phyloP scores from a whole-genome alignment of 2,797 vertebrate species.

The Sandelia bainsii region DNA sequence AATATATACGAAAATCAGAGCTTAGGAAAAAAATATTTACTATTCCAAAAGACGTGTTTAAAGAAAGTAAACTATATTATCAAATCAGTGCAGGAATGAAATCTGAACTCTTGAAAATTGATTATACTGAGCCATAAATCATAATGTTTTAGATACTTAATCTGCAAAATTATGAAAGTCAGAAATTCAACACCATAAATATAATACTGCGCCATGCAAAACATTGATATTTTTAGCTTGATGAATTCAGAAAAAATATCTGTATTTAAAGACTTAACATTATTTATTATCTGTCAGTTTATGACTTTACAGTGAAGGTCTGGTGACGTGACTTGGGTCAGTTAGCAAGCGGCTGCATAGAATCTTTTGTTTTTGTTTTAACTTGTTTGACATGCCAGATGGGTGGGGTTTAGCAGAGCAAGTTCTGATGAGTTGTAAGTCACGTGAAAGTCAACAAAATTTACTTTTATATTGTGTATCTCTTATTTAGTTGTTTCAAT shows the following conservation, averaged over 20 bases:
- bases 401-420: slow-evolving; percentile 15
- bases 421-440: slow-evolving; percentile 7
- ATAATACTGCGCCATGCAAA: neutral
- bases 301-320: neutral
- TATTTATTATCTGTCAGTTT: neutral
- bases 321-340: slow-evolving; percentile 7
- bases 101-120: neutral
- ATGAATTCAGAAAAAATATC: neutral
- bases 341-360: slow-evolving; percentile 13
- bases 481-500: neutral
- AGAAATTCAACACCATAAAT: neutral
- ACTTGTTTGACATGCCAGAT: slow-evolving; percentile 20
- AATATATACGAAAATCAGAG: neutral
- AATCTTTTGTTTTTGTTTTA: slow-evolving; percentile 31
- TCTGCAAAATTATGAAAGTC: neutral
- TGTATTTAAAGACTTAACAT: neutral
- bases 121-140: neutral
- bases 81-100: neutral
- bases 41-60: neutral
- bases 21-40: neutral
- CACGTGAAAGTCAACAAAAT: neutral
- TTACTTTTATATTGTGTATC: neutral
- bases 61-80: neutral
- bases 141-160: neutral
- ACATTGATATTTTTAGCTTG: neutral